A percentile compares a stretch with the other conserved stretches of the same genome.
phyloP scores from a whole-genome alignment of 2,797 vertebrate genomes.

The Tenualosa thibaudeaui region DNA sequence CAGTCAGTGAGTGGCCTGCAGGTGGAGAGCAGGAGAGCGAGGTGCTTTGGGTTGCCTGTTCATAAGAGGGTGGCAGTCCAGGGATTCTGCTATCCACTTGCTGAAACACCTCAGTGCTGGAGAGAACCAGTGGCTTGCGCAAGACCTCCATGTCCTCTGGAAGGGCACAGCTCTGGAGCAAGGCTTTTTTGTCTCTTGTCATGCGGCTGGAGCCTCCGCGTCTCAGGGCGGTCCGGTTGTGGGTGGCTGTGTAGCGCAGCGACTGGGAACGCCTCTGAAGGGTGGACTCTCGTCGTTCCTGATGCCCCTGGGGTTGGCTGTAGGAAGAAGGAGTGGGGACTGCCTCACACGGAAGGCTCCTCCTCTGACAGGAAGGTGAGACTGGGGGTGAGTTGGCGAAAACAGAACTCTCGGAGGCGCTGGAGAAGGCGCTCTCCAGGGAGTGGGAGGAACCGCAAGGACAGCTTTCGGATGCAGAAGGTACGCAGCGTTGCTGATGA shows the following conservation, averaged over 20 bases:
- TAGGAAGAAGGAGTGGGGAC: constrained; percentile 66
- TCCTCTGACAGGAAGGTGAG: constrained; percentile 67
- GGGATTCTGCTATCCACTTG: constrained; percentile 69
- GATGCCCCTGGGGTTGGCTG: constrained; percentile 46
- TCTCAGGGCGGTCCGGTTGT: constrained; percentile 62
- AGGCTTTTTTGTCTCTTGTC: constrained; percentile 58
- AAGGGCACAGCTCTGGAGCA: constrained; percentile 48
- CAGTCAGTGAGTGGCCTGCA: constrained; percentile 57
- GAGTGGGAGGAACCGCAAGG: constrained; percentile 68
- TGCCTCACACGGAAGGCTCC: constrained; percentile 45
- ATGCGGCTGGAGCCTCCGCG: constrained; percentile 44
- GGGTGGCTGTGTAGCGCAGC: constrained; percentile 57
- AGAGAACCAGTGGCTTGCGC: constrained; percentile 56
- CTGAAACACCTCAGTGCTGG: constrained; percentile 73
- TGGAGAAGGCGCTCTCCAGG: constrained; percentile 66
- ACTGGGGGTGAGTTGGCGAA: constrained; percentile 67
- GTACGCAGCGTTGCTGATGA: background rate
- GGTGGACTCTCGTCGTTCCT: constrained; percentile 55
- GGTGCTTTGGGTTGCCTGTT: constrained; percentile 70
- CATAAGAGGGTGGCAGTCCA: constrained; percentile 75
- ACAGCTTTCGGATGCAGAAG: constrained; percentile 33
- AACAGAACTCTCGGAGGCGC: constrained; percentile 68
- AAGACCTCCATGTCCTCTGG: constrained; percentile 44
- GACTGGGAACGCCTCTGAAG: constrained; percentile 77
- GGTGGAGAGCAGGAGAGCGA: background rate